phyloP scores from a whole-genome alignment of 2,888 invertebrate genomes.

The Pyrrhia umbra region DNA sequence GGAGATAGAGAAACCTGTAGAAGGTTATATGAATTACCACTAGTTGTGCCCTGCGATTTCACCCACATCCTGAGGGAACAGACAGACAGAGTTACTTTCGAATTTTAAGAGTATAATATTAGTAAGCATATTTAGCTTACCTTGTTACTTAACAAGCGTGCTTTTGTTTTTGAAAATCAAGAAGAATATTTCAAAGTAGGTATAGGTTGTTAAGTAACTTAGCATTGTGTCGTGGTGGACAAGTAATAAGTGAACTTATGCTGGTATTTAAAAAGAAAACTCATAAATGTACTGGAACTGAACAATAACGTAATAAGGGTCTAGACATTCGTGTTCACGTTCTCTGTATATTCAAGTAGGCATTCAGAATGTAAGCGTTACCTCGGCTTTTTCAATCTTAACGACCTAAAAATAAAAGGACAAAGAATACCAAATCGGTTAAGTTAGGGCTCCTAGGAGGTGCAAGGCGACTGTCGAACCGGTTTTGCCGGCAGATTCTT shows the following conservation, averaged over 20 bases:
- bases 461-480: slow-evolving; percentile 80
- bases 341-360: slow-evolving; percentile 62
- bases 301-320: slow-evolving; percentile 40
- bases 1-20: too few species aligned
- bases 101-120: too few species aligned
- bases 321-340: slow-evolving; percentile 67
- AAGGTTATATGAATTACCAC: too few species aligned
- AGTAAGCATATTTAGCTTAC: too few species aligned
- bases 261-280: slow-evolving; percentile 29
- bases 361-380: slow-evolving; percentile 67
- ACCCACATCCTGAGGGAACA: too few species aligned
- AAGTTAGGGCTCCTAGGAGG: slow-evolving; percentile 84
- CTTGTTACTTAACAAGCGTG: too few species aligned
- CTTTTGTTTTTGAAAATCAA: too few species aligned
- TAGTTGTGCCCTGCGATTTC: too few species aligned
- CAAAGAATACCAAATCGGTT: slow-evolving; percentile 82
- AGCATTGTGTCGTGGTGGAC: too few species aligned
- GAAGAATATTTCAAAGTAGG: too few species aligned
- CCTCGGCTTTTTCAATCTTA: slow-evolving; percentile 71
- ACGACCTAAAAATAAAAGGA: slow-evolving; percentile 80
- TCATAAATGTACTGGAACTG: slow-evolving; percentile 35
- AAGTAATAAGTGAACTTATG: slow-evolving; percentile 1
- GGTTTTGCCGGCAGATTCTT: slow-evolving; percentile 83
- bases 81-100: too few species aligned
- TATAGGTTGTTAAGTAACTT: too few species aligned